phyloP scores from a whole-genome alignment of 2,797 vertebrate genomes.

The Melanotaenia maccullochi region DNA sequence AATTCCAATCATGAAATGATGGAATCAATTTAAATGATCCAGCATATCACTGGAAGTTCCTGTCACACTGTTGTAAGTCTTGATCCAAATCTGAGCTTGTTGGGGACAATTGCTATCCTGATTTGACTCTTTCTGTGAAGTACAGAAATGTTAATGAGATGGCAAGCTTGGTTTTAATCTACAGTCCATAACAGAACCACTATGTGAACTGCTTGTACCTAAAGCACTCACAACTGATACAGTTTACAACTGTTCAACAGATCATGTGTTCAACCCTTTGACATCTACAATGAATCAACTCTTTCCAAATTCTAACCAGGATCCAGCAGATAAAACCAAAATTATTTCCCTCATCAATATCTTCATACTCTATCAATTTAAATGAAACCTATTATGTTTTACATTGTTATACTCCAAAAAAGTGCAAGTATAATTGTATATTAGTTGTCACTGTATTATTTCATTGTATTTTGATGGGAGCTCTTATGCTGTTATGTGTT shows the following conservation, averaged over 20 bases:
- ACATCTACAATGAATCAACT: neutral
- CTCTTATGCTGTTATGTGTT: constrained; percentile 39
- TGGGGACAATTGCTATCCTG: no score
- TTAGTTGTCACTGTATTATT: neutral
- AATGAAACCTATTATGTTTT: neutral
- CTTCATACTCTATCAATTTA: neutral
- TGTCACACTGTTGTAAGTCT: neutral
- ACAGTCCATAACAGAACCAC: no score
- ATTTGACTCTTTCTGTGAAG: no score
- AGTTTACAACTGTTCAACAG: no score
- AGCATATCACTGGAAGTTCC: neutral
- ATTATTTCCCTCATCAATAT: neutral
- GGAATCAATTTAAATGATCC: neutral
- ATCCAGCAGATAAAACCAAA: neutral
- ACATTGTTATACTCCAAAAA: neutral
- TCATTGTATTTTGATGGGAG: constrained; percentile 32
- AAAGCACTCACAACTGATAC: no score
- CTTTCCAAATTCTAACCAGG: neutral
- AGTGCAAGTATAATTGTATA: neutral
- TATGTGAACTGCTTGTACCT: no score
- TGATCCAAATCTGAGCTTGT: no score
- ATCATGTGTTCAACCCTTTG: no score
- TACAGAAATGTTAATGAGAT: no score
- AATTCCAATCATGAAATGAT: neutral
- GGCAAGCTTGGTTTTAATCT: no score